A percentile compares a stretch with the other conserved stretches of the same genome.
These are phyloP conservation scores for Scomber japonicus DNA, from an alignment of 2,113 vertebrate species.

Conservation along the genomic window DNA sequence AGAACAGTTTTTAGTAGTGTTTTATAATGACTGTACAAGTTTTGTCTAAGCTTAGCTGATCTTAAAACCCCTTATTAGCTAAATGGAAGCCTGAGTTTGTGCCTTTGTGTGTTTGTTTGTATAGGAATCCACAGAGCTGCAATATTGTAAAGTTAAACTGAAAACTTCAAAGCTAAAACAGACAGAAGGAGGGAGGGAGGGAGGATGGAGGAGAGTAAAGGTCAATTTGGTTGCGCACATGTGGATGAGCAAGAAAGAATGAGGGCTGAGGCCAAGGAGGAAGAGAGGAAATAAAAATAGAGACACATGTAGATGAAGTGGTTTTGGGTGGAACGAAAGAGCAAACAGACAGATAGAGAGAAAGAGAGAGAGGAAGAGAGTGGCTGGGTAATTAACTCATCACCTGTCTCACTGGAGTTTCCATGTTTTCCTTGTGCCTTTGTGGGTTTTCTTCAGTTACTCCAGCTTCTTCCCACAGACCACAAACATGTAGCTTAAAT, in stretches of 20 bases:
- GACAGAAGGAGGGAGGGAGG: background rate
- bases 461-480: too few relatives aligned
- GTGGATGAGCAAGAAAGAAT: background rate
- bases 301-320: background rate
- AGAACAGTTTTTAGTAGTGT: too few relatives aligned
- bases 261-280: background rate
- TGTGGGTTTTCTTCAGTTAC: too few relatives aligned
- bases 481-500: too few relatives aligned
- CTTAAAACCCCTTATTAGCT: background rate
- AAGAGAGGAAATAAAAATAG: background rate
- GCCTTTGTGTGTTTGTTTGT: slow-evolving; percentile 13
- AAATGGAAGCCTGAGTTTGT: background rate
- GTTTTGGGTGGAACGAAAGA: slow-evolving; percentile 23
- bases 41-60: too few relatives aligned
- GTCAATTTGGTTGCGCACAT: background rate
- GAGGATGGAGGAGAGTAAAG: background rate
- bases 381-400: background rate
- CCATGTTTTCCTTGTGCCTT: too few relatives aligned
- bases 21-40: too few relatives aligned
- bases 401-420: background rate
- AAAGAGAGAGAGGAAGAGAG: slow-evolving; percentile 3
- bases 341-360: background rate
- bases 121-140: background rate
- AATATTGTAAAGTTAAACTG: slow-evolving; percentile 1
- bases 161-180: background rate